Evolutionary conservation across 1,140 invertebrate species (phyloP).

Genomic region (Capitella teleta): DNA sequence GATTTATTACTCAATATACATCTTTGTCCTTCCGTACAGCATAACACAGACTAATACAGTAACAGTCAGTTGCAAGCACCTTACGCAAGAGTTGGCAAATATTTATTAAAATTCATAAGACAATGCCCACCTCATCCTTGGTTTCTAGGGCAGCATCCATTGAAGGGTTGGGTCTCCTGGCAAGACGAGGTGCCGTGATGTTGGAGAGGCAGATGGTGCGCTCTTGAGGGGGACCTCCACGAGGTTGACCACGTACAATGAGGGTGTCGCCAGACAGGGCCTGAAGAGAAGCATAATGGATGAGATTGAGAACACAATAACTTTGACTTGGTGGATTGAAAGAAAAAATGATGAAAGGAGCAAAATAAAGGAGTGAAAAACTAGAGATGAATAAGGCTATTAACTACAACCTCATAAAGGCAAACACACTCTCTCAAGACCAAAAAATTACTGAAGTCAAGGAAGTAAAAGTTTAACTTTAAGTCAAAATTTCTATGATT

Average conservation of each 20-base stretch:
- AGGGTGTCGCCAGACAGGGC: conserved; percentile 81
- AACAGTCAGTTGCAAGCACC: neutral
- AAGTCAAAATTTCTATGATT: no score
- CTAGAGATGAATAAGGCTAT: no score
- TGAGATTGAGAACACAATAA: no score
- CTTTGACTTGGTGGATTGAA: no score
- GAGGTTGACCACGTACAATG: conserved; percentile 65
- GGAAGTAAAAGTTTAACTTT: no score
- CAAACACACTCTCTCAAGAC: no score
- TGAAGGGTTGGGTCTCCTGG: conserved; percentile 54
- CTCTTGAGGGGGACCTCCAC: conserved; percentile 77
- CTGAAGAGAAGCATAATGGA: no score
- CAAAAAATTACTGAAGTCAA: no score
- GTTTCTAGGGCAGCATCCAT: conserved; percentile 53
- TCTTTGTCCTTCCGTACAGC: neutral
- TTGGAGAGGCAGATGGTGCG: conserved; percentile 79
- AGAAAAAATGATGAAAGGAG: no score
- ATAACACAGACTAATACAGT: neutral
- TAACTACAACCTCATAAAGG: no score
- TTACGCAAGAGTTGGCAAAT: neutral
- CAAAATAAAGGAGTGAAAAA: no score
- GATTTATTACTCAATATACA: neutral
- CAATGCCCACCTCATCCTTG: conserved; percentile 58
- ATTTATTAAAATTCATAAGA: neutral
- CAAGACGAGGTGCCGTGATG: conserved; percentile 82